Evolutionary conservation across 1,140 invertebrate genomes (phyloP), one percentile per base, ranked within the genome.

Genomic region (Oreohelix idahoensis): DNA sequence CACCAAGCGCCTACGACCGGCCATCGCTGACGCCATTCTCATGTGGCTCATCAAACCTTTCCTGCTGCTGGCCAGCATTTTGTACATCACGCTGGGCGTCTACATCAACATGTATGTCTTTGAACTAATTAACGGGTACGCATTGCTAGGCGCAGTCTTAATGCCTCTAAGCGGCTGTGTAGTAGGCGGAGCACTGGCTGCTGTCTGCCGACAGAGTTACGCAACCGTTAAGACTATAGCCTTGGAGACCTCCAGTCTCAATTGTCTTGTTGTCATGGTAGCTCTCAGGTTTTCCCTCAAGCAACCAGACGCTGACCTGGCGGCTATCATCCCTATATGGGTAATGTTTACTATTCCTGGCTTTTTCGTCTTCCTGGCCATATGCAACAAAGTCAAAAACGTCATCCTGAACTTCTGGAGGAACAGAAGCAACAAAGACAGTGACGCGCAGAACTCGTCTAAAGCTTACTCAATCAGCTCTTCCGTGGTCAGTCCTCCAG

Each of bases 81-180:
- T 92, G 74, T 91, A 90, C 79, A 89, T 91, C 85, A 92, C 91
- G 23, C 86, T 92, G 20, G 91, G 91, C 73, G 88, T 92, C 36
- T 91, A 92, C 86, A 92, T 92, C 82, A 92, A 92, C 81, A 91
- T 91, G 89, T 92, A 92, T 79, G 88, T 91, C 39, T 91, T 91
- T 84, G 87, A 90, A 70, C 69, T 85, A 36, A 83, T 90, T n/a
- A 86, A 91, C 76, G 80, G 84, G 10, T 84, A 84, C 73, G 87
- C 87, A 8, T 80, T 91, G 42, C 53, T 91, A 35, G 89, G 89
- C 8, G 89, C 89, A 17, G 78, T 89, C 45, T 81, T 90, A n/a
- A 83, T 92, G 36, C 91, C 91, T 35, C 77, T 92, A 13, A 83
- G 86, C 77, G 91, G 89, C 63, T 90, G 88, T 69, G 49, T 87